These are phyloP conservation scores for Cotesia congregata DNA, from an alignment of 2,888 invertebrate species.

Conservation along the genomic window DNA sequence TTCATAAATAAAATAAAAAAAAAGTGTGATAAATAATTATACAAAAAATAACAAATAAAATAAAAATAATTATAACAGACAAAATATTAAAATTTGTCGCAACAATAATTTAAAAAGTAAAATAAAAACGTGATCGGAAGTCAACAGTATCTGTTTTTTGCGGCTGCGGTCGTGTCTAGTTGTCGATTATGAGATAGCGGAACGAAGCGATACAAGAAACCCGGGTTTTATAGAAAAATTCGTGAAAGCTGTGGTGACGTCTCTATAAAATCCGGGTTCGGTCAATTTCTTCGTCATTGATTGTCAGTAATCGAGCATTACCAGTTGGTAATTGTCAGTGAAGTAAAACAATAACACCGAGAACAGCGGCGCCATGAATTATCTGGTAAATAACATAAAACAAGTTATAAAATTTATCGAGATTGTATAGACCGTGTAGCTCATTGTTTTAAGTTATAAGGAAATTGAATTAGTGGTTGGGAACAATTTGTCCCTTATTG, in stretches of 20 bases:
- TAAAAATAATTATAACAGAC: neutral
- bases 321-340: slow-evolving; percentile 27
- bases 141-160: slow-evolving; percentile 31
- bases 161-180: slow-evolving; percentile 35
- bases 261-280: slow-evolving; percentile 60
- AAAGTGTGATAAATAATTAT: neutral
- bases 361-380: slow-evolving; percentile 51
- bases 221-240: slow-evolving; percentile 23
- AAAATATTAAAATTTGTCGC: slow-evolving; percentile 23
- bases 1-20: neutral
- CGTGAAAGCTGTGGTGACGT: slow-evolving; percentile 60
- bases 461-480: slow-evolving; percentile 19
- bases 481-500: neutral
- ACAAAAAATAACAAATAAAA: neutral
- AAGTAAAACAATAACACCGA: neutral
- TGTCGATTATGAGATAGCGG: slow-evolving; percentile 34
- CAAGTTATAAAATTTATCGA: slow-evolving; percentile 17
- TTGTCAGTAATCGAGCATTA: slow-evolving; percentile 52
- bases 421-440: slow-evolving; percentile 16
- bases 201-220: slow-evolving; percentile 12
- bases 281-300: slow-evolving; percentile 13
- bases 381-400: slow-evolving; percentile 53
- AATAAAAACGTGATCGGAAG: slow-evolving; percentile 46
- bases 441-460: neutral
- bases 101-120: slow-evolving; percentile 29